Evolutionary conservation across 2,888 invertebrate species (phyloP).

Genomic region (Pristionchus arcanus): DNA sequence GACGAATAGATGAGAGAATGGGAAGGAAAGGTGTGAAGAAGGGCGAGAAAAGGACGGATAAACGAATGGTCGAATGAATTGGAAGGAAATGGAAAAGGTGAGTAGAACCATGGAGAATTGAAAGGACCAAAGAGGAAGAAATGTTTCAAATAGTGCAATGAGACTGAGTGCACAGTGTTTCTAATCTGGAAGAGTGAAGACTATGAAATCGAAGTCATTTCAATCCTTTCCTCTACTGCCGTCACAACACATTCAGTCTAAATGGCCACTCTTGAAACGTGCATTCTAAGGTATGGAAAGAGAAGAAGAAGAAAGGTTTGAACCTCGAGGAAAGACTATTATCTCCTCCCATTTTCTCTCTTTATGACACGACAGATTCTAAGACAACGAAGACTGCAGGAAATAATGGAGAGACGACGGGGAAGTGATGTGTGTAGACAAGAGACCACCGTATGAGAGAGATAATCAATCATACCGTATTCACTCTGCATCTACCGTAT

Average conservation of each 20-base stretch:
- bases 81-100: background rate
- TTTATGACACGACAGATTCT: background rate
- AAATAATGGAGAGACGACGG: background rate
- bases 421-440: background rate
- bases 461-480: background rate
- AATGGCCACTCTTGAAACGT: conserved; percentile 34
- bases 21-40: background rate
- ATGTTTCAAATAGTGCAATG: background rate
- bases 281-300: background rate
- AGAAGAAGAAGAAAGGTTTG: background rate
- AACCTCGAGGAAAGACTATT: background rate
- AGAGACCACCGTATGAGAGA: background rate
- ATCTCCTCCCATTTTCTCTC: conserved; percentile 16
- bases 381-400: conserved; percentile 1
- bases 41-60: background rate
- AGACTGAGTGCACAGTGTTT: background rate
- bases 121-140: background rate
- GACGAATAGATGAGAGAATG: background rate
- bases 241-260: background rate
- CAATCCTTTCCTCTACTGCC: background rate
- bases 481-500: background rate
- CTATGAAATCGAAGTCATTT: background rate
- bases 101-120: conserved; percentile 9
- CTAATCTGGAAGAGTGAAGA: background rate
- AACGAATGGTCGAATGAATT: conserved; percentile 32